Percentiles rank a stretch among this genome's conserved stretches.
These are phyloP conservation scores for Drosophila bifasciata DNA, from an alignment of 1,140 invertebrate genomes.

Conservation along the genomic window DNA sequence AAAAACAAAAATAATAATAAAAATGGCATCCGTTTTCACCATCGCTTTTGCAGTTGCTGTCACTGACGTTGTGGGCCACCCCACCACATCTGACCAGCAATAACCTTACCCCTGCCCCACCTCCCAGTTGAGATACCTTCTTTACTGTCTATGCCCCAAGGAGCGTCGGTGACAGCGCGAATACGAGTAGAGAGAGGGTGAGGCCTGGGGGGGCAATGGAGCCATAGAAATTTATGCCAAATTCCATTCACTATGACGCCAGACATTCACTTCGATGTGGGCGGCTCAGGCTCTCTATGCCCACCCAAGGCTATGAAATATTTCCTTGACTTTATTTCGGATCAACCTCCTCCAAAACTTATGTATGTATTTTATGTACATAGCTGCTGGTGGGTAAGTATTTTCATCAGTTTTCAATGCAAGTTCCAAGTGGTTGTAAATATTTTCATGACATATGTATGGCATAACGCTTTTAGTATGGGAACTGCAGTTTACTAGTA, in stretches of 20 bases:
- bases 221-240: conserved; percentile 41
- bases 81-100: background rate
- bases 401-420: too few relatives aligned
- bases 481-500: too few relatives aligned
- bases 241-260: conserved; percentile 35
- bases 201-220: too few relatives aligned
- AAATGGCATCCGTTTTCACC: conserved; percentile 44
- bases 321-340: conserved; percentile 1
- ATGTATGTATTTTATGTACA: too few relatives aligned
- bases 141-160: conserved; percentile 27
- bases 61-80: background rate
- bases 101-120: background rate
- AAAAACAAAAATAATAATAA: conserved; percentile 46
- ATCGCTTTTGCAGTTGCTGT: conserved; percentile 19
- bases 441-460: too few relatives aligned
- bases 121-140: conserved; percentile 5
- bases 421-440: too few relatives aligned
- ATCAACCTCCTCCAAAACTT: background rate
- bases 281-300: conserved; percentile 13
- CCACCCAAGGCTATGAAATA: conserved; percentile 28
- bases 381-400: too few relatives aligned
- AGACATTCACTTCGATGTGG: conserved; percentile 19
- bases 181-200: too few relatives aligned
- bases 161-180: conserved; percentile 18
- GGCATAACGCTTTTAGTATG: too few relatives aligned